Percentiles rank a stretch among this genome's conserved stretches.
Evolutionary conservation across 2,797 vertebrate species (phyloP).

Genomic region (Notamacropus eugenii): DNA sequence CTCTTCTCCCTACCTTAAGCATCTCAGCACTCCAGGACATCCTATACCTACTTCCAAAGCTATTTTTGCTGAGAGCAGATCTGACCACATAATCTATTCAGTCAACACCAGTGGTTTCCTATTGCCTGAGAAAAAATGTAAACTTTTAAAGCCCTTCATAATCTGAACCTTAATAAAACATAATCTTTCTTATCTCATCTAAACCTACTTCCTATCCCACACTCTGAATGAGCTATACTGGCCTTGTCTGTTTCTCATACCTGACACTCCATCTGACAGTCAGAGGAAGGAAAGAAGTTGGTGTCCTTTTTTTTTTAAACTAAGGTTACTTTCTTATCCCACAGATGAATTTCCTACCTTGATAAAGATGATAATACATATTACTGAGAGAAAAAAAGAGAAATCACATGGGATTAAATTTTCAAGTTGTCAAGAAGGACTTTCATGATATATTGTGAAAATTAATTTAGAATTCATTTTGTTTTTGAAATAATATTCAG

Average conservation of each 20-base stretch:
- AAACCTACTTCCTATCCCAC: neutral
- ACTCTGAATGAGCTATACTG: neutral
- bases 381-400: neutral
- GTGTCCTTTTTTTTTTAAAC: neutral
- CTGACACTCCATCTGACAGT: neutral
- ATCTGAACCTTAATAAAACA: neutral
- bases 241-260: neutral
- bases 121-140: neutral
- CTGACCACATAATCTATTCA: neutral
- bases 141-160: neutral
- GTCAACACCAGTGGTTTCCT: neutral
- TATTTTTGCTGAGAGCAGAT: neutral
- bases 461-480: neutral
- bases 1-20: neutral
- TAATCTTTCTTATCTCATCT: neutral
- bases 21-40: neutral
- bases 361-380: neutral
- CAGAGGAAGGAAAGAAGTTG: neutral
- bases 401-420: neutral
- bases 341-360: neutral
- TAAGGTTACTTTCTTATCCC: neutral
- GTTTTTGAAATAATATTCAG: conserved; percentile 2
- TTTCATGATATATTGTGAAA: neutral
- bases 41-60: neutral
- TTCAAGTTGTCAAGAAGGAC: neutral